Conservation (phyloP, 2,888 invertebrate species). For the Machimus rusticus region DNA sequence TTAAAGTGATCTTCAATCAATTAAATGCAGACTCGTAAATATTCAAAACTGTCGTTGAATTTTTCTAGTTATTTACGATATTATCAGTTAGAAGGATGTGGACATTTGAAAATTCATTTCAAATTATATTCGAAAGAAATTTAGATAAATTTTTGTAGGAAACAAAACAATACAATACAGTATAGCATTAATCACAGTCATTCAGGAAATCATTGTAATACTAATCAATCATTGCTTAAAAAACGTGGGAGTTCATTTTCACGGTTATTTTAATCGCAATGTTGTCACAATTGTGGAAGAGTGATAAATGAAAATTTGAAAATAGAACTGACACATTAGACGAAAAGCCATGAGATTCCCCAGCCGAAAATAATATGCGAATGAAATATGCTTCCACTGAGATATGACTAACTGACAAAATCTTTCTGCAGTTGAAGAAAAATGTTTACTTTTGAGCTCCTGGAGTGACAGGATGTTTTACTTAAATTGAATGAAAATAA, state of each 20-base stretch:
- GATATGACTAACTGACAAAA: neutral
- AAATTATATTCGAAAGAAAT: neutral
- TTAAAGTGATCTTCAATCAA: neutral
- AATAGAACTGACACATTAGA: neutral
- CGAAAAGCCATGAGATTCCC: neutral
- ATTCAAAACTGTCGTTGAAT: neutral
- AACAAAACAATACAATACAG: neutral
- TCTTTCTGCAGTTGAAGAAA: neutral
- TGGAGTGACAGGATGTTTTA: neutral
- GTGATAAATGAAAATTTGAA: constrained; percentile 13
- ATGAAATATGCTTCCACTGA: neutral
- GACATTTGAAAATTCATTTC: neutral
- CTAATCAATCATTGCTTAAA: neutral
- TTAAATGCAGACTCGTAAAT: neutral
- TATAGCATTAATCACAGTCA: neutral
- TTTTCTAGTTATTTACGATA: neutral
- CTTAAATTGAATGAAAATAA: neutral
- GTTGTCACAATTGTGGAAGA: neutral
- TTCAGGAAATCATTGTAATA: neutral
- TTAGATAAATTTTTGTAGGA: neutral
- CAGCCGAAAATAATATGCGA: neutral
- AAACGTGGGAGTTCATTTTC: neutral
- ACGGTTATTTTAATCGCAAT: neutral
- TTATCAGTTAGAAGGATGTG: neutral
- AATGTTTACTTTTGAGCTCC: neutral